phyloP scores from a whole-genome alignment of 2,888 invertebrate genomes.

The Epinotia brunnichana region DNA sequence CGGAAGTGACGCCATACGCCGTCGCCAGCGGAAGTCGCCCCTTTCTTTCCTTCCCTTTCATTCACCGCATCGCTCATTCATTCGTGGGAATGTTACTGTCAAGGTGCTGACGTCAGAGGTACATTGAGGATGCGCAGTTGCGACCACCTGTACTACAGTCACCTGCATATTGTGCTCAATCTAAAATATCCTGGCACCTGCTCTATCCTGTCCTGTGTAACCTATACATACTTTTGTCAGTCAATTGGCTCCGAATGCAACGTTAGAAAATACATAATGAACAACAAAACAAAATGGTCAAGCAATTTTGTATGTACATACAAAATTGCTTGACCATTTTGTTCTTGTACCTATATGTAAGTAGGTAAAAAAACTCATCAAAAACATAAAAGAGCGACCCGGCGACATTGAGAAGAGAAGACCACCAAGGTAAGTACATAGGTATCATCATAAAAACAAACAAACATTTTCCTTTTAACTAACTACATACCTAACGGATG shows the following conservation, averaged over 20 bases:
- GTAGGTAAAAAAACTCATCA: too few species aligned
- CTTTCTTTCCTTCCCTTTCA: conserved; percentile 74
- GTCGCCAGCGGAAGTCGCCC: conserved; percentile 77
- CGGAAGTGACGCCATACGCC: conserved; percentile 77
- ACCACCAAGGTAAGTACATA: not conserved
- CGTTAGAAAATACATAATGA: not conserved
- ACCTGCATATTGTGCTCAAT: not conserved
- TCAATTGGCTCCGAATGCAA: not conserved
- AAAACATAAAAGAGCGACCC: too few species aligned
- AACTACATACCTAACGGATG: not conserved
- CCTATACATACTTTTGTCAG: too few species aligned
- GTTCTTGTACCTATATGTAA: too few species aligned
- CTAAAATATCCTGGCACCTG: not conserved
- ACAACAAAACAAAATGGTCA: not conserved
- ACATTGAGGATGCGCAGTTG: conserved; percentile 4
- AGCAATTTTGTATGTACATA: not conserved
- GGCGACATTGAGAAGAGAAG: too few species aligned
- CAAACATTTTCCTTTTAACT: not conserved
- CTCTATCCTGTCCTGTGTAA: not conserved
- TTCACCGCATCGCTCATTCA: conserved; percentile 52
- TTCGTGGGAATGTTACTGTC: conserved; percentile 64
- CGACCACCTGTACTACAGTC: not conserved
- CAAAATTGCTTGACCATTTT: too few species aligned
- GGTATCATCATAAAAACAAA: not conserved
- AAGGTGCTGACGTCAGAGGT: conserved; percentile 19